Percentiles rank a stretch among this genome's conserved stretches.
Evolutionary conservation across 1,140 invertebrate genomes (phyloP).

Genomic region (Drosophila auraria): DNA sequence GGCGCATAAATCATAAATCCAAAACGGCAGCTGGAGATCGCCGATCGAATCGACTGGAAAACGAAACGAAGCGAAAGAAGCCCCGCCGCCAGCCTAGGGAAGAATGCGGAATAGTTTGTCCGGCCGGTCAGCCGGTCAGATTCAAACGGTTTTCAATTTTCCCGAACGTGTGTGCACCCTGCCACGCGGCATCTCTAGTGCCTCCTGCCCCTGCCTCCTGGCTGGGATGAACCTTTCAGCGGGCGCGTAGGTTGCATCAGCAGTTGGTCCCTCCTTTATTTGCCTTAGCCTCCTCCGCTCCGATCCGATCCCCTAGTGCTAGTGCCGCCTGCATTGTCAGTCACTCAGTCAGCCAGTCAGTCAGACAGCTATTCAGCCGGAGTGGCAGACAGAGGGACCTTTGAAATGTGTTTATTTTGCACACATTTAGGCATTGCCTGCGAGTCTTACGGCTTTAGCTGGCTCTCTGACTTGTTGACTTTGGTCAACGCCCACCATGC

Average conservation of each 20-base stretch:
- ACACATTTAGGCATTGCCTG: slow-evolving; percentile 51
- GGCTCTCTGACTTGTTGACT: slow-evolving; percentile 39
- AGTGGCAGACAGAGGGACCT: slow-evolving; percentile 33
- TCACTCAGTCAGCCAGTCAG: slow-evolving; percentile 19
- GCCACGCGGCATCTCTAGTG: slow-evolving; percentile 21
- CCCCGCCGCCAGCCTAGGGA: slow-evolving; percentile 51
- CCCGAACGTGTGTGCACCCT: slow-evolving; percentile 39
- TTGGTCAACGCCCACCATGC: slow-evolving; percentile 57
- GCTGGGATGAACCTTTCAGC: slow-evolving; percentile 32
- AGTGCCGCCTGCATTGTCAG: slow-evolving; percentile 28
- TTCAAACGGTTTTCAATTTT: slow-evolving; percentile 58
- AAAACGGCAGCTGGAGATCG: slow-evolving; percentile 62
- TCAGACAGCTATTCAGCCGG: slow-evolving; percentile 15
- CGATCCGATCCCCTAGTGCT: slow-evolving; percentile 1
- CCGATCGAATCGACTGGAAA: slow-evolving; percentile 49
- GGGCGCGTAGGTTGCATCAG: slow-evolving; percentile 69
- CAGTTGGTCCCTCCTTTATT: slow-evolving; percentile 49
- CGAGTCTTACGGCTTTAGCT: slow-evolving; percentile 28
- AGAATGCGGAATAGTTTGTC: slow-evolving; percentile 78
- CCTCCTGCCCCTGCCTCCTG: slow-evolving; percentile 4
- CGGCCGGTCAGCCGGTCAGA: not conserved
- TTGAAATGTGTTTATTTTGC: slow-evolving; percentile 55
- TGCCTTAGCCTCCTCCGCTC: slow-evolving; percentile 18
- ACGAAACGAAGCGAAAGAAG: slow-evolving; percentile 39
- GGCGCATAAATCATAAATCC: slow-evolving; percentile 77